Conservation (phyloP, 1,140 invertebrate species). For the Drosophila paulistorum region DNA sequence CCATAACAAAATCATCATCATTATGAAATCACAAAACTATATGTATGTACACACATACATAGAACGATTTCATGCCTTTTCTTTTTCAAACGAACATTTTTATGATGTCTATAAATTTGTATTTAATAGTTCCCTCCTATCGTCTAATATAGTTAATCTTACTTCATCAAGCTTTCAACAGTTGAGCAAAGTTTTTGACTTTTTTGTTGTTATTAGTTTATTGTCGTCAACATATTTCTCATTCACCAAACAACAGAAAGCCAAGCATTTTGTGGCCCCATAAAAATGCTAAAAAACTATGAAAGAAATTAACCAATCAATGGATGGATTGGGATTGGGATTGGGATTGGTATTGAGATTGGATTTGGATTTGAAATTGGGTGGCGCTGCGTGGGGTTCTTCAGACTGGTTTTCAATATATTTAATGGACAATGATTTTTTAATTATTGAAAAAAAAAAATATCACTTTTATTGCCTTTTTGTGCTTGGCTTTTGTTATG, state of each 20-base stretch:
- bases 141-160: constrained; percentile 48
- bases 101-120: constrained; percentile 65
- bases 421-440: constrained; percentile 48
- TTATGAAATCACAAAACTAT: neutral
- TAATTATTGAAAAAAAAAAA: constrained; percentile 43
- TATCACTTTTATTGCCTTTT: constrained; percentile 41
- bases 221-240: constrained; percentile 60
- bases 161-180: constrained; percentile 76
- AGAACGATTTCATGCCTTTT: constrained; percentile 46
- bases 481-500: constrained; percentile 17
- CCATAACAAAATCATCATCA: constrained; percentile 2
- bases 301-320: constrained; percentile 74
- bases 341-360: constrained; percentile 26
- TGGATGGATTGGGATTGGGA: constrained; percentile 26
- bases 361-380: constrained; percentile 27
- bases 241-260: constrained; percentile 16
- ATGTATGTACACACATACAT: neutral
- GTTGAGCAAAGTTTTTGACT: constrained; percentile 43
- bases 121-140: constrained; percentile 53
- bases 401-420: constrained; percentile 39
- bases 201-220: constrained; percentile 55
- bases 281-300: constrained; percentile 61
- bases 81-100: constrained; percentile 33
- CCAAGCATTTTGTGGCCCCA: constrained; percentile 33
- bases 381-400: constrained; percentile 70